phyloP scores from a whole-genome alignment of 2,888 invertebrate species.

The Rotaria socialis region DNA sequence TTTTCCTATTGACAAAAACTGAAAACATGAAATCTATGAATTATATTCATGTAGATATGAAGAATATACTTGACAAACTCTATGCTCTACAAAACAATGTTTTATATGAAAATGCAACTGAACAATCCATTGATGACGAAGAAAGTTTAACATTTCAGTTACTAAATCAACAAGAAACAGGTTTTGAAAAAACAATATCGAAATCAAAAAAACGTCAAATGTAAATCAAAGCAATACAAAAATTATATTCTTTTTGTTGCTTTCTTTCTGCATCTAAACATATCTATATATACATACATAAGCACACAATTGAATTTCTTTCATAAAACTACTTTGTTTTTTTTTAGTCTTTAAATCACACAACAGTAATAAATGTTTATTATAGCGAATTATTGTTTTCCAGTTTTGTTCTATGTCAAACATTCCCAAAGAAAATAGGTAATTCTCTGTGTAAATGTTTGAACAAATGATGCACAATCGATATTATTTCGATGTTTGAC shows the following conservation, averaged over 20 bases:
- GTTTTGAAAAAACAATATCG: not conserved
- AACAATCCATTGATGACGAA: not conserved
- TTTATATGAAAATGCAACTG: not conserved
- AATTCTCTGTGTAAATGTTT: not conserved
- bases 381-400: not conserved
- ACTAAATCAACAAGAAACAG: not conserved
- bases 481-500: slow-evolving; percentile 6
- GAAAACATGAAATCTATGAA: not conserved
- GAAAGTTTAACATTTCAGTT: not conserved
- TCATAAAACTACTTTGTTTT: no score
- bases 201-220: not conserved
- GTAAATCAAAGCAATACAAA: not conserved
- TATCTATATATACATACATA: not conserved
- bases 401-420: not conserved
- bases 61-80: not conserved
- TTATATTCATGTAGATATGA: not conserved
- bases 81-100: not conserved
- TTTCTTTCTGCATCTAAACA: not conserved
- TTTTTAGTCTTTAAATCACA: not conserved
- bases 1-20: not conserved
- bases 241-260: not conserved
- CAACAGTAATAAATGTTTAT: not conserved
- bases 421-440: slow-evolving; percentile 18
- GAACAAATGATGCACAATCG: not conserved
- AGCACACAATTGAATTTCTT: not conserved